A percentile compares a stretch with the other conserved stretches of the same genome.
Conservation (phyloP, 2,888 invertebrate genomes). For the Schrankia costaestrigalis region DNA sequence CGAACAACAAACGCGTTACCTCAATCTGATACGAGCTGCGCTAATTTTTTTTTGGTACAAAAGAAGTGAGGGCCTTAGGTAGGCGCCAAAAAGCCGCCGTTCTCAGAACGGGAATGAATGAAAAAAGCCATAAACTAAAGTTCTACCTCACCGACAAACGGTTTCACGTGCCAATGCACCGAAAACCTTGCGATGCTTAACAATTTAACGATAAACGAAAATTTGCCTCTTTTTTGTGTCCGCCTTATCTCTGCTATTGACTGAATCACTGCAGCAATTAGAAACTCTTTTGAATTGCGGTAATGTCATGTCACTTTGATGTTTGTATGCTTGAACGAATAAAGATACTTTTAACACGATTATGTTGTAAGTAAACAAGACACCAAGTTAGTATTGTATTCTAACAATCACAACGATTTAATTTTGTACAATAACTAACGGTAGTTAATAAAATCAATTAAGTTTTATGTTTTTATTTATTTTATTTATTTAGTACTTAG, state of each 20-base stretch:
- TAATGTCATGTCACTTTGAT: constrained; percentile 28
- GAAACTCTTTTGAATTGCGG: constrained; percentile 34
- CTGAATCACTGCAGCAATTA: constrained; percentile 35
- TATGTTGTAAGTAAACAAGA: no score
- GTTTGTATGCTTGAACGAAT: constrained; percentile 22
- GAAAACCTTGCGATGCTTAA: constrained; percentile 53
- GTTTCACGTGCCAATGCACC: constrained; percentile 73
- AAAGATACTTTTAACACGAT: no score
- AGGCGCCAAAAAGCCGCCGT: constrained; percentile 76
- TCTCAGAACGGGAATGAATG: constrained; percentile 70
- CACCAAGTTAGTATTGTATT: no score
- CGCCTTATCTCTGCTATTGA: constrained; percentile 39
- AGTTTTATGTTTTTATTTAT: no score
- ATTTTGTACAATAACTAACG: no score
- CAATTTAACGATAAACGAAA: constrained; percentile 57
- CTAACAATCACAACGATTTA: no score
- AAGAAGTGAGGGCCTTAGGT: constrained; percentile 49
- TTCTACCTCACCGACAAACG: constrained; percentile 61
- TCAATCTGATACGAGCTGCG: constrained; percentile 36
- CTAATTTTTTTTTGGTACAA: constrained; percentile 44
- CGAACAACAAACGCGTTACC: constrained; percentile 10
- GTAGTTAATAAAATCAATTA: no score
- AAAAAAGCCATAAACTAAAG: constrained; percentile 68
- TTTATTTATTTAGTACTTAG: no score
- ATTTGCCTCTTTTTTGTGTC: constrained; percentile 41